Percentiles rank a stretch among this genome's conserved stretches.
Evolutionary conservation across 92 coral and sea anemone species (phyloP).

Genomic region (Heteractis magnifica): DNA sequence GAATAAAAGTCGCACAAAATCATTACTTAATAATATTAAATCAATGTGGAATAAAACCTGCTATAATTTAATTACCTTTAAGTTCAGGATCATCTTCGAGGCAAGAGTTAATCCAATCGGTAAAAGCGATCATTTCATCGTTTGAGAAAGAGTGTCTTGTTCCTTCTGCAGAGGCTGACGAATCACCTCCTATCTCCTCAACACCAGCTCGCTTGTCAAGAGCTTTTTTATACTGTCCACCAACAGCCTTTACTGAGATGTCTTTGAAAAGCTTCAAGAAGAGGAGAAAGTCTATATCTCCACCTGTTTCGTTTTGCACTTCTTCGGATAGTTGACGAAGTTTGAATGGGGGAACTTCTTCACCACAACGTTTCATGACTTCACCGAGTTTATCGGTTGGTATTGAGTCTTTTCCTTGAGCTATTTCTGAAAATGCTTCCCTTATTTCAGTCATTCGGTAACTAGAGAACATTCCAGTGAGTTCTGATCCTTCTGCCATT

Average conservation of each 20-base stretch:
- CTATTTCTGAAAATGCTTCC: constrained; percentile 71
- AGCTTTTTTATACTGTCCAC: constrained; percentile 77
- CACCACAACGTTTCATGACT: constrained; percentile 88
- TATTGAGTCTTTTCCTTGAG: constrained; percentile 56
- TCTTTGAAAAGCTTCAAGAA: constrained; percentile 71
- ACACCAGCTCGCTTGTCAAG: constrained; percentile 77
- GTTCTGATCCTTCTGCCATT: constrained; percentile 58
- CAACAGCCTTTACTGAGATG: constrained; percentile 78
- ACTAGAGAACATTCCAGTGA: constrained; percentile 70
- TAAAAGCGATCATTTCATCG: constrained; percentile 85
- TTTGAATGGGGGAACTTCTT: constrained; percentile 77
- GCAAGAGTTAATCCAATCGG: constrained; percentile 89
- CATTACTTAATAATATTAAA: too few species aligned
- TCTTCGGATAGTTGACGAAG: constrained; percentile 76
- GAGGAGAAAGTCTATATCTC: constrained; percentile 63
- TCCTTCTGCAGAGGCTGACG: constrained; percentile 83
- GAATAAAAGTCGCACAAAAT: too few species aligned
- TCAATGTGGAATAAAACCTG: too few species aligned
- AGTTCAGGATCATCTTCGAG: constrained; percentile 79
- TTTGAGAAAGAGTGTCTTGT: constrained; percentile 92
- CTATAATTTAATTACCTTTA: constrained; percentile 40
- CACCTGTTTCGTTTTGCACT: constrained; percentile 59
- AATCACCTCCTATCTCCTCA: constrained; percentile 55
- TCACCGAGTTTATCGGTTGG: constrained; percentile 67
- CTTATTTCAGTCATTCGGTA: constrained; percentile 75